phyloP scores from a whole-genome alignment of 2,797 vertebrate species.

The Sternarchorhynchus goeldii region DNA sequence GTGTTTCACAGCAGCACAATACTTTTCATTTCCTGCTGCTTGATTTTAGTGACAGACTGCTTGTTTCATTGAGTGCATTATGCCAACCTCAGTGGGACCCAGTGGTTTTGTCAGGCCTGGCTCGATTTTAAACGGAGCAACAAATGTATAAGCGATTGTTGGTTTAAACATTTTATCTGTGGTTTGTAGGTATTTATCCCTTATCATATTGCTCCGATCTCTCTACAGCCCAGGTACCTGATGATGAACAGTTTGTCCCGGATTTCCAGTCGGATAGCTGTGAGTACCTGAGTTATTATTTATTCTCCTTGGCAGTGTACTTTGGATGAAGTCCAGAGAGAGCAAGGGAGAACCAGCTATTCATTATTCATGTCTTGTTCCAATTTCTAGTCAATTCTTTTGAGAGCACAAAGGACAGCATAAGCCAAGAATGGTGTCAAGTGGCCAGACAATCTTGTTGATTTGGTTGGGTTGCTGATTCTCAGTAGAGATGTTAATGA shows the following conservation, averaged over 20 bases:
- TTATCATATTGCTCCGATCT: slow-evolving; percentile 42
- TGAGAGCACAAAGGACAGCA: slow-evolving; percentile 16
- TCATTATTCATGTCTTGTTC: slow-evolving; percentile 53
- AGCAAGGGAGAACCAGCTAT: slow-evolving; percentile 29
- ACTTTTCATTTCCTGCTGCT: slow-evolving; percentile 6
- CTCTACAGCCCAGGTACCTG: slow-evolving; percentile 87
- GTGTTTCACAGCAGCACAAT: background rate
- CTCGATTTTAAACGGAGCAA: background rate
- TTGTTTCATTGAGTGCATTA: slow-evolving; percentile 10
- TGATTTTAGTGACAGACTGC: slow-evolving; percentile 12
- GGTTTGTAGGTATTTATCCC: slow-evolving; percentile 11
- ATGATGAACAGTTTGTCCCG: slow-evolving; percentile 95
- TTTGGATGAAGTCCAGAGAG: slow-evolving; percentile 48
- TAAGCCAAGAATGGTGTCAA: slow-evolving; percentile 18
- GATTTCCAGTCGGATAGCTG: slow-evolving; percentile 95
- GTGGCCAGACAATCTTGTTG: slow-evolving; percentile 29
- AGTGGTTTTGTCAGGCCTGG: background rate
- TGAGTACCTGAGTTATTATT: slow-evolving; percentile 77
- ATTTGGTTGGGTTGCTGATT: slow-evolving; percentile 33
- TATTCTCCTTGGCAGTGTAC: slow-evolving; percentile 44
- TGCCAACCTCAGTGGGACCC: slow-evolving; percentile 13
- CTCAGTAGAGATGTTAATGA: slow-evolving; percentile 19
- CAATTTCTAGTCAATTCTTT: slow-evolving; percentile 37
- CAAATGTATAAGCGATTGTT: slow-evolving; percentile 10
- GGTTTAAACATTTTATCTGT: slow-evolving; percentile 10